Percentiles rank a stretch among this genome's conserved stretches.
Evolutionary conservation across 2,888 invertebrate genomes (phyloP).

Genomic region (Amphimallon solstitiale): DNA sequence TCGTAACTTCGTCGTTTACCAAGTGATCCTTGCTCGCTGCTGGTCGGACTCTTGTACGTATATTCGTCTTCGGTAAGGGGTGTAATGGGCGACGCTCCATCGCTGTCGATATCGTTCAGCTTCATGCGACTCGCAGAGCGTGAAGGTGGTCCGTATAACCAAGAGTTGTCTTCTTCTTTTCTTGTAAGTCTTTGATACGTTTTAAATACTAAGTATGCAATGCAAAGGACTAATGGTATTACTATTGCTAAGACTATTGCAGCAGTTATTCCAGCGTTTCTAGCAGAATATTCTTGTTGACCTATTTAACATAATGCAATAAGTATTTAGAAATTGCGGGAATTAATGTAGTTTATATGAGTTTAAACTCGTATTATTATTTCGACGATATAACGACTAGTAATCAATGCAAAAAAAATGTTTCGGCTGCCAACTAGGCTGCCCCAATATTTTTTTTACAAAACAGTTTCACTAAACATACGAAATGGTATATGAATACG

Average conservation of each 20-base stretch:
- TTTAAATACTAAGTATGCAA: conserved; percentile 70
- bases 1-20: conserved; percentile 79
- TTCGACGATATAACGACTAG: no score
- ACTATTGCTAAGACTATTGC: conserved; percentile 81
- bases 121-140: conserved; percentile 48
- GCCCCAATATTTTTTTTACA: no score
- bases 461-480: no score
- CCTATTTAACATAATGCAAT: conserved; percentile 65
- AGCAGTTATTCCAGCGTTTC: conserved; percentile 79
- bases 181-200: conserved; percentile 65
- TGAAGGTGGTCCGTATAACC: conserved; percentile 56
- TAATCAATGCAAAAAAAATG: no score
- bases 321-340: conserved; percentile 3
- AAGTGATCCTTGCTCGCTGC: conserved; percentile 50
- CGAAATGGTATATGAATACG: no score
- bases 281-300: conserved; percentile 80
- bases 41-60: conserved; percentile 51
- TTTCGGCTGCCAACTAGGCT: no score
- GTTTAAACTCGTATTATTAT: background rate
- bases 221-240: conserved; percentile 76
- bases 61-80: conserved; percentile 50
- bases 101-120: conserved; percentile 46
- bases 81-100: conserved; percentile 42
- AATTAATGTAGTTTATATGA: conserved; percentile 2
- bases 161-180: conserved; percentile 50